phyloP scores from a whole-genome alignment of 2,113 vertebrate species.

The Melierax canorus region DNA sequence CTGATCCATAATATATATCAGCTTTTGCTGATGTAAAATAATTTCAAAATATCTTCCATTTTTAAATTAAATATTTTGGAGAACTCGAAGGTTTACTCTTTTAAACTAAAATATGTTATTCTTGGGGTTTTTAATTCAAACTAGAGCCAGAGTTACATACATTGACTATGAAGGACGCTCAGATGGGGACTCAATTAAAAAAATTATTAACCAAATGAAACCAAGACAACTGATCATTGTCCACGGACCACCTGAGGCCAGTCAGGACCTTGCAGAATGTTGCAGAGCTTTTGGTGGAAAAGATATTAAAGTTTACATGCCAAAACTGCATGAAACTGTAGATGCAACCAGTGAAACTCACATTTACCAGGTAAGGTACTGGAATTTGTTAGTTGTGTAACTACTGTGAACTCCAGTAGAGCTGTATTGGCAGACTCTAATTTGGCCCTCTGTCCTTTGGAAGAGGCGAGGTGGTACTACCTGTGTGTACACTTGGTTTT shows the following conservation, averaged over 20 bases:
- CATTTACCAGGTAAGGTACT: constrained; percentile 90
- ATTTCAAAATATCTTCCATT: not conserved
- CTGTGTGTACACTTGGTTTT: not conserved
- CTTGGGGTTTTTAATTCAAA: not conserved
- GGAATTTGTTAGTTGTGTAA: not conserved
- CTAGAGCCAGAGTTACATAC: constrained; percentile 91
- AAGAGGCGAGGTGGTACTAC: not conserved
- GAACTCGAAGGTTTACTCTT: not conserved
- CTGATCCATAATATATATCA: not conserved
- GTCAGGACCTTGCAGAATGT: constrained; percentile 92
- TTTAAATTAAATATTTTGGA: not conserved
- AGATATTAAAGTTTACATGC: constrained; percentile 96
- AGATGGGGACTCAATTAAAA: constrained; percentile 98
- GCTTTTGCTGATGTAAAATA: not conserved
- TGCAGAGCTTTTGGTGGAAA: constrained; percentile 95
- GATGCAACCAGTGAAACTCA: constrained; percentile 98
- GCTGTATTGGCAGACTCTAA: not conserved
- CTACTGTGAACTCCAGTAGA: not conserved
- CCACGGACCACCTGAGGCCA: constrained; percentile 93
- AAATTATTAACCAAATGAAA: constrained; percentile 99
- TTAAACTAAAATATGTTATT: not conserved
- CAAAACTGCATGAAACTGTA: constrained; percentile 94
- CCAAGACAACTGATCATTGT: constrained; percentile 93
- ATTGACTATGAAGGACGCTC: constrained; percentile 99
- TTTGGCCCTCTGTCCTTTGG: not conserved